Base-by-base conservation (phyloP, 2,888 invertebrate species). In the Dyspetes luteomarginatus region DNA sequence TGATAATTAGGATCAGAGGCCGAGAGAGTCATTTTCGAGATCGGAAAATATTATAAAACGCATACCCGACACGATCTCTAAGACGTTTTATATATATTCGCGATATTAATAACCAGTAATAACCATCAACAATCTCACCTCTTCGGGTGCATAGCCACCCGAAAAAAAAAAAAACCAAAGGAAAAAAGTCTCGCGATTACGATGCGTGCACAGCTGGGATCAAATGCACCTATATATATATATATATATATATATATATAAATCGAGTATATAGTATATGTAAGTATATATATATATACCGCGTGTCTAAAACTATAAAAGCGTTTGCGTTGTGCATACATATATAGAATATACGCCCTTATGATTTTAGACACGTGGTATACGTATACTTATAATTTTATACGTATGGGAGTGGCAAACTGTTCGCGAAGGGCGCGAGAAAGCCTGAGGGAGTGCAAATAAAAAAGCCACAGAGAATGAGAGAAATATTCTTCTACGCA, bases 1-100 rank as follows among this genome's bases (percentile, higher is more conserved):
- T 86, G 86, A 86, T 89, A 88, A 87, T 89, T 88, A 87, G 89
- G 88, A 83, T 82, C 83, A 81, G 83, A 64, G 30, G 62, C 86
- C 73, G 82, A 12, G 56, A 36, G 62, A 41, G 82, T 80, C 85
- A 83, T 84, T 12, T 71, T 82, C 79, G 78, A 68, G 67, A 68
- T 52, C 56, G 74, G 60, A 22, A 30, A 68, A 48, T 15, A 43
- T 15, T 43, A 52, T 62, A 68, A 62, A 62, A 28, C 28, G 17
- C 17, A 43, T 43, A 43, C 43, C 62, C 68, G 62, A 62, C 45
- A 41, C 68, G 7, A 36, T 36, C 36, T 36, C 12, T 12, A 36
- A 36, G 36, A 36, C 12, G 12, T 36, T 12, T 17, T 50, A 50
- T 50, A 50, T 24, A 55, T 56, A 56, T 41, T n/a, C 50, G 30